Percentiles rank a stretch among this genome's conserved stretches.
Evolutionary conservation across 2,888 invertebrate species (phyloP).

Genomic region (Papilio protenor): DNA sequence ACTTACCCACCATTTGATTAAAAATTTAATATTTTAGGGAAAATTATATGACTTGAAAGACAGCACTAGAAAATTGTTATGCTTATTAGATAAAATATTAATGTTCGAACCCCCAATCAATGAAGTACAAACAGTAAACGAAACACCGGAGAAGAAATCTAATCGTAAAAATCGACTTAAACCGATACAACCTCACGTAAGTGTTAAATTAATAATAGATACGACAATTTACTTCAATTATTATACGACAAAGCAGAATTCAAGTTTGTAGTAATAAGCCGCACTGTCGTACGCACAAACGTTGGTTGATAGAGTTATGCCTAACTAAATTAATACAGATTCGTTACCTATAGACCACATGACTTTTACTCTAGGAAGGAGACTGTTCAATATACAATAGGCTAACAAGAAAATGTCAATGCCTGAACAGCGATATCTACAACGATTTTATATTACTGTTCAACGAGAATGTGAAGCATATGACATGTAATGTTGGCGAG

Average conservation of each 20-base stretch:
- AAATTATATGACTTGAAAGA: slow-evolving; percentile 58
- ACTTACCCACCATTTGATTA: neutral
- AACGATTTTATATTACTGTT: slow-evolving; percentile 77
- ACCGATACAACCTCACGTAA: slow-evolving; percentile 40
- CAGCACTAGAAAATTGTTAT: slow-evolving; percentile 68
- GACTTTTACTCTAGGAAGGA: slow-evolving; percentile 54
- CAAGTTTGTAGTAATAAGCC: neutral
- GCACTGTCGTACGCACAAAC: neutral
- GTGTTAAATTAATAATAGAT: neutral
- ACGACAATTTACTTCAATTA: neutral
- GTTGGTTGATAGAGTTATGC: neutral
- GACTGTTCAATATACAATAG: slow-evolving; percentile 74
- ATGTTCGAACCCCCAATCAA: slow-evolving; percentile 60
- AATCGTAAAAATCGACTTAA: neutral
- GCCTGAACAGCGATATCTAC: slow-evolving; percentile 66
- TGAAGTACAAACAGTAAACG: slow-evolving; percentile 12
- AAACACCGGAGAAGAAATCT: neutral
- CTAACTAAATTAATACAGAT: neutral
- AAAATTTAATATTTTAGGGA: slow-evolving; percentile 46
- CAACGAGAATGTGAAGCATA: slow-evolving; percentile 69
- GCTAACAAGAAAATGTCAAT: slow-evolving; percentile 71
- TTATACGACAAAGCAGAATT: neutral
- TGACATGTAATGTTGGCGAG: slow-evolving; percentile 68
- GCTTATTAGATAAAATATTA: slow-evolving; percentile 66
- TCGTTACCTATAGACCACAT: neutral